Evolutionary conservation across 2,797 vertebrate species (phyloP), one percentile per base, ranked within the genome.

Genomic region (Neosilurus hyrtlii): DNA sequence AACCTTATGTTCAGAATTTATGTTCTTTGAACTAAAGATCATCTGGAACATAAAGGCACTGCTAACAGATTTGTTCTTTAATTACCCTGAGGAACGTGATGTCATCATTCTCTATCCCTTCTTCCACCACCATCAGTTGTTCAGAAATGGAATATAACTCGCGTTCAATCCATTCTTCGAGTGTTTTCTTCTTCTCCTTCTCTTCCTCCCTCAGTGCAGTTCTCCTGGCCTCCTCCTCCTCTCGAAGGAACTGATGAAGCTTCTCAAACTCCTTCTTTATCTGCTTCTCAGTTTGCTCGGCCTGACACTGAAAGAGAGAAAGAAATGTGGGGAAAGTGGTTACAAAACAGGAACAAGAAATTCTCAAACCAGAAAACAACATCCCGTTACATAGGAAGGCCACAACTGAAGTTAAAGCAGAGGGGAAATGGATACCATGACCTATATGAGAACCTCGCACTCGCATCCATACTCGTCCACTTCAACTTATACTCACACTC

Each of bases 191-290:
- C 71, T 75, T 88, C 43, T 90, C 59, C 1, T 83, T 30, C 18
- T 65, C 52, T 73, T 80, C 82, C 51, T 26, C n/a, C 30, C n/a
- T 73, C 59, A 83, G 77, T 4, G 59, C 82, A 12, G 22, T 4
- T 11, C 22, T 65, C 16, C 51, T 37, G 12, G 22, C 59, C 18
- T 83, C 61, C 61, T 83, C 68, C 35, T 83, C 82, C 49, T 65
- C 59, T 30, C 52, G 73, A 20, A 83, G 82, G 68, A 83, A 83
- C 68, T 79, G 68, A n/a, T 73, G 67, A 65, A 83, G 86, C 79
- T 24, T 75, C 72, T 52, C 73, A 93, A 83, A 83, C 66, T 92
- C 92, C n/a, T 71, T 83, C 35, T 56, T 90, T 52, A 90, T 78
- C 8, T 65, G 81, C 26, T 68, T 87, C 75, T 90, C 87, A 20